These are phyloP conservation scores for Synanthedon andrenaeformis DNA, from an alignment of 2,888 invertebrate genomes.

Conservation along the genomic window DNA sequence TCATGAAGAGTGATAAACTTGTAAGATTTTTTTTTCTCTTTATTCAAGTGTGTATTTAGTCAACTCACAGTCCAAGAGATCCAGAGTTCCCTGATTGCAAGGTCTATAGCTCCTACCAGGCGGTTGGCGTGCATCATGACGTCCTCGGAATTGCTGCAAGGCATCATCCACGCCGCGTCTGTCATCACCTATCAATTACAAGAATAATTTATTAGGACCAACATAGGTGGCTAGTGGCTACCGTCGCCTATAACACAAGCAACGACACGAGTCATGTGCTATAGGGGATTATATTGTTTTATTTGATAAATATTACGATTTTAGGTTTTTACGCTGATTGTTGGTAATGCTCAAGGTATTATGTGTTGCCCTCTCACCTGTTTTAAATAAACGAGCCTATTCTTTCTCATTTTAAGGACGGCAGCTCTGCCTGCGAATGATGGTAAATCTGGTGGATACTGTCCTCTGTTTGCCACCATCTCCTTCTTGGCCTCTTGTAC, in stretches of 20 bases:
- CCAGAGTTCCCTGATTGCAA: constrained; percentile 51
- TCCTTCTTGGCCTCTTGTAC: constrained; percentile 80
- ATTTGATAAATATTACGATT: background rate
- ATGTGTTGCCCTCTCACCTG: constrained; percentile 39
- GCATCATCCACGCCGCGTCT: constrained; percentile 82
- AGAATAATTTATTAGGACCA: background rate
- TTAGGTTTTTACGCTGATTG: too few relatives aligned
- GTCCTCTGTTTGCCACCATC: constrained; percentile 70
- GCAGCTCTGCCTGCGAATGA: constrained; percentile 79
- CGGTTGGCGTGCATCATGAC: constrained; percentile 77
- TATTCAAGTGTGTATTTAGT: too few relatives aligned
- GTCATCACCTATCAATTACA: constrained; percentile 68
- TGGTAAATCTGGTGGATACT: constrained; percentile 76
- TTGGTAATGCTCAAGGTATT: too few relatives aligned
- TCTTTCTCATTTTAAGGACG: constrained; percentile 75
- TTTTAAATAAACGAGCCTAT: constrained; percentile 71
- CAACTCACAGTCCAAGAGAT: constrained; percentile 55
- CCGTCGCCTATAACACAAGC: too few relatives aligned
- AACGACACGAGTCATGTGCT: too few relatives aligned
- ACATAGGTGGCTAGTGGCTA: too few relatives aligned
- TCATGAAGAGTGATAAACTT: too few relatives aligned
- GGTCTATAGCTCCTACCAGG: constrained; percentile 71
- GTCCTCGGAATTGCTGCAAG: constrained; percentile 78
- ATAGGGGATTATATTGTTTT: too few relatives aligned
- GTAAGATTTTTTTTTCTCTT: background rate